phyloP scores from a whole-genome alignment of 37 sponge, comb jelly and placozoan genomes.

The Beroe forskalii region DNA sequence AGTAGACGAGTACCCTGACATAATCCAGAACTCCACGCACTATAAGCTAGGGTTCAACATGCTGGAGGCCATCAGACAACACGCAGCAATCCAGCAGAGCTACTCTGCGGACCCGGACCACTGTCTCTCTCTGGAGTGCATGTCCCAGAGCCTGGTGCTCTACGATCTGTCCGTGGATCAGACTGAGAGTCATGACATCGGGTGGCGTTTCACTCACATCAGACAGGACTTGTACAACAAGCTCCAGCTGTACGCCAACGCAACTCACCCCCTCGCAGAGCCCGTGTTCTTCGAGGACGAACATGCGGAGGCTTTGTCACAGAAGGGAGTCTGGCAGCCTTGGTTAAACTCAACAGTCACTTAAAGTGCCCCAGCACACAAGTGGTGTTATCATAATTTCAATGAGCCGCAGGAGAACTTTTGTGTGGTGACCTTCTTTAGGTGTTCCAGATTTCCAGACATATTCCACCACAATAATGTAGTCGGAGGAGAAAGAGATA shows the following conservation, averaged over 20 bases:
- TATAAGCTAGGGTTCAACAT: not conserved
- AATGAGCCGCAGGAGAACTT: no score
- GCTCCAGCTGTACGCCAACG: not conserved
- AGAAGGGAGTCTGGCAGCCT: not conserved
- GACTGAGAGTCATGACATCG: not conserved
- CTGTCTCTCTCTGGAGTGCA: slow-evolving; percentile 34
- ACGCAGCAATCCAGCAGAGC: not conserved
- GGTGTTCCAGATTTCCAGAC: no score
- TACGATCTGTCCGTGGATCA: slow-evolving; percentile 32
- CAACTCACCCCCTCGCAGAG: not conserved
- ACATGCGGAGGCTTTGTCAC: not conserved
- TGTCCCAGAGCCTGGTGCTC: not conserved
- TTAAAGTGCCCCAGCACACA: not conserved
- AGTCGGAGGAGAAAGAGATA: no score
- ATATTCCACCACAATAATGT: no score
- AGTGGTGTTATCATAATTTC: not conserved
- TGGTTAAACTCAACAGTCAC: slow-evolving; percentile 43
- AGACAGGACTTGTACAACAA: not conserved
- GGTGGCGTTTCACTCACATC: not conserved
- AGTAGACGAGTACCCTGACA: not conserved
- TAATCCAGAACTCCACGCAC: slow-evolving; percentile 8
- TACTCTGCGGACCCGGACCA: not conserved
- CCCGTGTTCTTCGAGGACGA: slow-evolving; percentile 41
- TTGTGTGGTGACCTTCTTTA: no score
- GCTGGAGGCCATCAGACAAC: not conserved